Percentiles rank a stretch among this genome's conserved stretches.
phyloP scores from a whole-genome alignment of 1,140 invertebrate genomes.

The Drosophila mojavensis region DNA sequence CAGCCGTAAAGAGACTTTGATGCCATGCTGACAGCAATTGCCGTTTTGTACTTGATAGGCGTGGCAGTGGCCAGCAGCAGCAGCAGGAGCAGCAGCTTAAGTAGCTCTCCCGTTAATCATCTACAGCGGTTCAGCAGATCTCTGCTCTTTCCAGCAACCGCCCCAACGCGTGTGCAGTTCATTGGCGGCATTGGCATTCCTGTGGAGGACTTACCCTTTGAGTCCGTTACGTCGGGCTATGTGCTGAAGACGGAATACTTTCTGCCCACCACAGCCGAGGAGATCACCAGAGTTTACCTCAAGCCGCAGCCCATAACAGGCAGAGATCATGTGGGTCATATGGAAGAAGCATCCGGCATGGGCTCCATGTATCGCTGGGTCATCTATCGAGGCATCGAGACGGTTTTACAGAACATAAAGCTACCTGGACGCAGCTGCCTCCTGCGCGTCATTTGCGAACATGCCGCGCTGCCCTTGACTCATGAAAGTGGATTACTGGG shows the following conservation, averaged over 20 bases:
- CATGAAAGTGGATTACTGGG: constrained; percentile 87
- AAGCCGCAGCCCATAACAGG: constrained; percentile 63
- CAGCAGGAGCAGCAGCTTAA: neutral
- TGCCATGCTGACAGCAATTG: constrained; percentile 32
- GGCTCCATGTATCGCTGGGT: constrained; percentile 72
- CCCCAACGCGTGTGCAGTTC: constrained; percentile 79
- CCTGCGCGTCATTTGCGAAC: constrained; percentile 90
- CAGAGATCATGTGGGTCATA: constrained; percentile 13
- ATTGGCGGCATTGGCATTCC: constrained; percentile 82
- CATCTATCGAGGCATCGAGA: constrained; percentile 76
- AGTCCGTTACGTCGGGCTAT: constrained; percentile 81
- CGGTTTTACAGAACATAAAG: constrained; percentile 84
- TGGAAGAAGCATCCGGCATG: constrained; percentile 12
- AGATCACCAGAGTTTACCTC: constrained; percentile 63
- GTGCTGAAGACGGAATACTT: constrained; percentile 82
- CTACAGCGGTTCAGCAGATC: constrained; percentile 66
- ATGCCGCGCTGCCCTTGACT: constrained; percentile 87
- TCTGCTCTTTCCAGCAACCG: constrained; percentile 72
- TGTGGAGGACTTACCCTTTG: constrained; percentile 70
- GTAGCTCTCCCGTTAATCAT: constrained; percentile 15
- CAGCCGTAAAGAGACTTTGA: constrained; percentile 10
- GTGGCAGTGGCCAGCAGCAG: constrained; percentile 2
- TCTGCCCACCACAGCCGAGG: constrained; percentile 66
- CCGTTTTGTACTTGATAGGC: neutral
- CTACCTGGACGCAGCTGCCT: constrained; percentile 88